Conservation (phyloP, 2,888 invertebrate genomes). For the Atherix ibis region DNA sequence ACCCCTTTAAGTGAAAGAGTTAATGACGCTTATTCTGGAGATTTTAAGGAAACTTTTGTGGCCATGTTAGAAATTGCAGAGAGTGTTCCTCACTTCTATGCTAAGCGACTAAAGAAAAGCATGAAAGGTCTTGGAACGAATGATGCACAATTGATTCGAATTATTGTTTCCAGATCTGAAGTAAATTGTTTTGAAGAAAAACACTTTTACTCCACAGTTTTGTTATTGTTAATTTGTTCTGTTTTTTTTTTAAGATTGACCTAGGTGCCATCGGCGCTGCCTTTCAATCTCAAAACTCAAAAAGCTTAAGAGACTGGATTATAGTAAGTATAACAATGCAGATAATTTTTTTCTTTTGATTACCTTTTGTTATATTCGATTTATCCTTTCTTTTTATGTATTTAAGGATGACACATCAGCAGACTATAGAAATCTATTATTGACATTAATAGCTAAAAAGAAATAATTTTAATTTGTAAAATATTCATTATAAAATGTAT, state of each 20-base stretch:
- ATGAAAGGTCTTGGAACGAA: constrained; percentile 85
- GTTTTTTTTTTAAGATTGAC: constrained; percentile 48
- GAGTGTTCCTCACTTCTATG: constrained; percentile 76
- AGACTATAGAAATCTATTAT: constrained; percentile 69
- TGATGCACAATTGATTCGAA: constrained; percentile 68
- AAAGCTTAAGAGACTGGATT: constrained; percentile 62
- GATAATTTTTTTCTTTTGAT: too few species aligned
- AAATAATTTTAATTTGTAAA: too few species aligned
- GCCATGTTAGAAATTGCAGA: too few species aligned
- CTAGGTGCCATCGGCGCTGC: constrained; percentile 69
- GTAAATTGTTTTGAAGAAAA: too few species aligned
- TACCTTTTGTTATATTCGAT: not conserved
- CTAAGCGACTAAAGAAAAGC: constrained; percentile 67
- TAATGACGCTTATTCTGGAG: too few species aligned
- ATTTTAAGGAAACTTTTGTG: too few species aligned
- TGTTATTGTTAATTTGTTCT: too few species aligned
- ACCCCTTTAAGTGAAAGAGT: too few species aligned
- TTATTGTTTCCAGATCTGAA: constrained; percentile 68
- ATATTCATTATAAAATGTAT: too few species aligned
- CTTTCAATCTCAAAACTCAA: constrained; percentile 56
- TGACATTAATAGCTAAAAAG: constrained; percentile 47
- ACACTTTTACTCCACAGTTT: too few species aligned
- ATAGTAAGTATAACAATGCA: constrained; percentile 40
- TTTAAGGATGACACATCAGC: constrained; percentile 70
- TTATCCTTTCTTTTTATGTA: constrained; percentile 6